These are phyloP conservation scores for Stenchaetothrips biformis DNA, from an alignment of 2,888 invertebrate genomes.

Conservation along the genomic window DNA sequence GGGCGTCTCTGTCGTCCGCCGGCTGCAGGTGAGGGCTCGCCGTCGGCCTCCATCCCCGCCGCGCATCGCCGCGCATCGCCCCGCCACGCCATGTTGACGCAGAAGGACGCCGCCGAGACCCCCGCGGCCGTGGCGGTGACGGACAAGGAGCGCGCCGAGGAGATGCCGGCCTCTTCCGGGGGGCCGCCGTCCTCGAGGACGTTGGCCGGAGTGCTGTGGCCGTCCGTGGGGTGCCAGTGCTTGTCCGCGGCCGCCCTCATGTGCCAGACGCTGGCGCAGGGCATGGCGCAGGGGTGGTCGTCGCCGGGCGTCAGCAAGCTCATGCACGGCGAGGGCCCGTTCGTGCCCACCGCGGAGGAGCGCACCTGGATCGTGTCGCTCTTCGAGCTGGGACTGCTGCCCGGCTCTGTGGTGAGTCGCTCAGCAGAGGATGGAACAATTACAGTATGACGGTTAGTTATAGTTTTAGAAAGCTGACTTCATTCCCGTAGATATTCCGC, in stretches of 20 bases:
- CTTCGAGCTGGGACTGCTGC: not conserved
- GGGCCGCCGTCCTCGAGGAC: not conserved
- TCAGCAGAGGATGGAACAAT: too few species aligned
- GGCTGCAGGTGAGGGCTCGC: not conserved
- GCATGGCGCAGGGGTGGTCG: slow-evolving; percentile 15
- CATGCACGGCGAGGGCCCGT: slow-evolving; percentile 1
- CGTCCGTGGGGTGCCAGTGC: not conserved
- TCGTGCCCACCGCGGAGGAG: not conserved
- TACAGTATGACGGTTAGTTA: too few species aligned
- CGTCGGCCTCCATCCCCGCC: not conserved
- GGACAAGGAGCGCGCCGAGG: not conserved
- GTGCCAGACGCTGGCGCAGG: slow-evolving; percentile 13
- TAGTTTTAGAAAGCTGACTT: too few species aligned
- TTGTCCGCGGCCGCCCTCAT: not conserved
- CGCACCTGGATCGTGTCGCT: not conserved
- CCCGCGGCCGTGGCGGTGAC: not conserved
- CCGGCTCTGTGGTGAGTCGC: not conserved
- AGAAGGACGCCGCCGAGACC: not conserved
- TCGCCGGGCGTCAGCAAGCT: not conserved
- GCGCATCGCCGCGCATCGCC: not conserved
- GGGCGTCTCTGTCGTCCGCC: too few species aligned
- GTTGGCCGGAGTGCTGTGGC: not conserved
- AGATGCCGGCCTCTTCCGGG: not conserved
- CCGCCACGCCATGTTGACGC: not conserved
- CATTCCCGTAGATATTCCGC: too few species aligned